Base-by-base conservation (phyloP, 2,888 invertebrate genomes). In the Proisotoma minuta region DNA sequence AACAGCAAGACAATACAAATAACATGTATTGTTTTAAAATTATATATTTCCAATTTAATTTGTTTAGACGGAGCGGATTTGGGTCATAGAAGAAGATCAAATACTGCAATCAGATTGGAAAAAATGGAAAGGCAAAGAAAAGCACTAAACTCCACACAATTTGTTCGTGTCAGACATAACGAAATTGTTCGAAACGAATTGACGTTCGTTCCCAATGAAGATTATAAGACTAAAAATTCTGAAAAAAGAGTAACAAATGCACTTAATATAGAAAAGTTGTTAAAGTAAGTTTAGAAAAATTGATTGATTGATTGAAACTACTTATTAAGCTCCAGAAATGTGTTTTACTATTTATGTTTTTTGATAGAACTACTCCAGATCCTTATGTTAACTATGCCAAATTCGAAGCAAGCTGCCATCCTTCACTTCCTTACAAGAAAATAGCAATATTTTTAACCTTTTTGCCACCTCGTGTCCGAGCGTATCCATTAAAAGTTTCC, bases 391-490 rank as follows among this genome's bases (percentile, higher is more conserved):
- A 90, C 75, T 97, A 87, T 81, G 89, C 92, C 2, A 89, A 88
- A 78, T 96, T 89, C 78, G 95, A 96, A 81, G 95, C 95, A 66
- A 88, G 87, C 63, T 66, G 68, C 53, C 71, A 71, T 26, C 74
- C 70, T 2, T 63, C 66, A n/a, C 60, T 62, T 8, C 57, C 67
- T 18, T 87, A 86, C 0, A 89, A 91, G 77, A 88, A 87, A 70
- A 92, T 93, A 75, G 88, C 88, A 76, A 94, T 97, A 69, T 96
- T 89, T 76, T 83, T 96, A 77, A 90, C 90, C 54, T 91, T 95
- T 88, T 80, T 92, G 27, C 84, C 89, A 0, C 86, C 86, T 66
- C 86, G 87, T 60, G 85, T 90, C 68, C 84, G 91, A 68, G 85
- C 87, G 72, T 93, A 91, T 79, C 94, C 95, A 0, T 80, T 95